A percentile compares a stretch with the other conserved stretches of the same genome.
Conservation (phyloP, 2,888 invertebrate species). For the Aelia acuminata region DNA sequence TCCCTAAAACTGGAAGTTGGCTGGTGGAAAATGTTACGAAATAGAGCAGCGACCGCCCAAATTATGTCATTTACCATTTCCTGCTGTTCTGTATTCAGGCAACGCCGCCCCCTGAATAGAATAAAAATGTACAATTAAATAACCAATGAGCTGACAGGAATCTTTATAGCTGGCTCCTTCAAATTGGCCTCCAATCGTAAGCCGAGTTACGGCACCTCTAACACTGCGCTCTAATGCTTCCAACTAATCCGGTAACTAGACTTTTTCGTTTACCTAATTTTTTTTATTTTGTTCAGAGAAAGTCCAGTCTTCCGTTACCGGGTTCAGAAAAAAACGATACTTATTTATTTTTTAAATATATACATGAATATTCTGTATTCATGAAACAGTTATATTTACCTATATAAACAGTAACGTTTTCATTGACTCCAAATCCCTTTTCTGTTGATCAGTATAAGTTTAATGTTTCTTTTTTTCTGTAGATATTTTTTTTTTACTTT, state of each 20-base stretch:
- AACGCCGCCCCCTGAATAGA: background rate
- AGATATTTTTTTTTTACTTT: no score
- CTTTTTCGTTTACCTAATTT: conserved; percentile 31
- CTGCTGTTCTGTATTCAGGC: conserved; percentile 20
- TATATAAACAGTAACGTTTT: background rate
- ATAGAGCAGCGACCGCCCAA: background rate
- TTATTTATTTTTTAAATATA: no score
- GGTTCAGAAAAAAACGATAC: background rate
- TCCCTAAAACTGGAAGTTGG: conserved; percentile 12
- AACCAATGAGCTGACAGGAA: conserved; percentile 5
- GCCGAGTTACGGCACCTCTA: background rate
- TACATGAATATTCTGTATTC: no score
- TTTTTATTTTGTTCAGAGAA: background rate
- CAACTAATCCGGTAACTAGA: conserved; percentile 13
- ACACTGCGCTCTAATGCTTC: background rate
- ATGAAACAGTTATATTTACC: no score
- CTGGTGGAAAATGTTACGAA: background rate
- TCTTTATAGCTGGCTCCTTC: background rate
- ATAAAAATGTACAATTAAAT: conserved; percentile 12
- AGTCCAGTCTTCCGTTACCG: background rate
- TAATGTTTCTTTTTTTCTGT: background rate
- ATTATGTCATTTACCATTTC: conserved; percentile 19
- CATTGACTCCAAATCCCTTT: background rate
- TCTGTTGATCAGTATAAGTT: no score
- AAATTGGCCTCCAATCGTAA: background rate